These are phyloP conservation scores for Pseudanteris insignis DNA, from an alignment of 2,888 invertebrate species.

Conservation along the genomic window DNA sequence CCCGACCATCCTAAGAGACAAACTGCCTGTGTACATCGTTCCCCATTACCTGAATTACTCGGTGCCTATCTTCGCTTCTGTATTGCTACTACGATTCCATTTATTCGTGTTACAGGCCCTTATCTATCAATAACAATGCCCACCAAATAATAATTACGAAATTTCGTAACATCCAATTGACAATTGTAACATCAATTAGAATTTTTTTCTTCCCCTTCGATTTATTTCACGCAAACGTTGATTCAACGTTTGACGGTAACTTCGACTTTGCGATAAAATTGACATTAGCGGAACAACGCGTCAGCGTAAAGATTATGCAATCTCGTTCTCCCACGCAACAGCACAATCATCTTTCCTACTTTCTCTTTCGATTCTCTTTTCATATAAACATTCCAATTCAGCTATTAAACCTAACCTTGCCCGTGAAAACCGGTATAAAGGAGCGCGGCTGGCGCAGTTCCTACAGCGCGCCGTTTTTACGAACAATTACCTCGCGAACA, in stretches of 20 bases:
- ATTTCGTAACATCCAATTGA: too few relatives aligned
- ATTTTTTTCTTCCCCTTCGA: too few relatives aligned
- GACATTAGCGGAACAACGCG: slow-evolving; percentile 26
- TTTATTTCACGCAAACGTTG: too few relatives aligned
- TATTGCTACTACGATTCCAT: slow-evolving; percentile 38
- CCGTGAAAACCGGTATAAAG: slow-evolving; percentile 41
- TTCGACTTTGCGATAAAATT: too few relatives aligned
- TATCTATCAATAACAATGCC: too few relatives aligned
- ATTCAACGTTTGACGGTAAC: too few relatives aligned
- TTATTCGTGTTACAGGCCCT: too few relatives aligned
- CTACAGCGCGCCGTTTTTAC: slow-evolving; percentile 28
- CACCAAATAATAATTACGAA: too few relatives aligned
- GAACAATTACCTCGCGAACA: slow-evolving; percentile 31
- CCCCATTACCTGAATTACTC: slow-evolving; percentile 54
- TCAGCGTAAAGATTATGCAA: slow-evolving; percentile 43
- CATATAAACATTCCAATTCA: slow-evolving; percentile 41
- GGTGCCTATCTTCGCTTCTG: slow-evolving; percentile 40
- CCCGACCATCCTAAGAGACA: slow-evolving; percentile 57
- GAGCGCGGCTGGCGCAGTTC: slow-evolving; percentile 17
- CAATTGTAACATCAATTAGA: too few relatives aligned
- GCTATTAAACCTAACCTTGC: slow-evolving; percentile 43
- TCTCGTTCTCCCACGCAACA: slow-evolving; percentile 33
- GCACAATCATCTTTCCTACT: slow-evolving; percentile 35
- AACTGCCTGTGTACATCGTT: slow-evolving; percentile 49
- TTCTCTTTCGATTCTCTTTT: slow-evolving; percentile 44